Conservation (phyloP, 2,888 invertebrate species). For the Daptonema setosum region DNA sequence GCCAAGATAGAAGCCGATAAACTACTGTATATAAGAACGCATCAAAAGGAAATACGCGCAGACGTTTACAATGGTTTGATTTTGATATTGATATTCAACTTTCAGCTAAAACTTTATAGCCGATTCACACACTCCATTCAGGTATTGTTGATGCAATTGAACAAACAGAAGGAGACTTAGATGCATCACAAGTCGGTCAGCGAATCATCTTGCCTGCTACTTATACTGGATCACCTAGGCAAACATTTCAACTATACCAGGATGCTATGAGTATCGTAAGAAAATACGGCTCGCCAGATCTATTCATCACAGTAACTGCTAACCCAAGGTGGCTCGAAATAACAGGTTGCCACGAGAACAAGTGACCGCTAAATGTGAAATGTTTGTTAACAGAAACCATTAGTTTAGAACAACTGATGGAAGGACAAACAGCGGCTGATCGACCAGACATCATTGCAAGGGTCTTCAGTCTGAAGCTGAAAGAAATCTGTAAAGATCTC, state of each 20-base stretch:
- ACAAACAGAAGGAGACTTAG: neutral
- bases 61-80: neutral
- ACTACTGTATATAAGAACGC: neutral
- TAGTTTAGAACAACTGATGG: neutral
- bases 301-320: neutral
- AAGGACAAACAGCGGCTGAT: neutral
- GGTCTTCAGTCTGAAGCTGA: neutral
- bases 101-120: too few species aligned
- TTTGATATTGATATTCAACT: too few species aligned
- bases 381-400: too few species aligned
- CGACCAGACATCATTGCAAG: neutral
- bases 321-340: neutral
- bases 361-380: too few species aligned
- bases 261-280: conserved; percentile 3
- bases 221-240: conserved; percentile 5
- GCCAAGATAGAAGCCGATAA: too few species aligned
- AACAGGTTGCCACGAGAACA: too few species aligned
- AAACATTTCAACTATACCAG: conserved; percentile 6
- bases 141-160: neutral
- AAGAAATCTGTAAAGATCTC: neutral
- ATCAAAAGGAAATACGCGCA: neutral
- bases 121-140: too few species aligned
- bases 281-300: neutral
- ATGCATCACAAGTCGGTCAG: neutral
- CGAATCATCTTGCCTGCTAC: neutral